These are phyloP conservation scores for Oceanodroma tethys DNA, from an alignment of 2,113 vertebrate genomes.

Conservation along the genomic window DNA sequence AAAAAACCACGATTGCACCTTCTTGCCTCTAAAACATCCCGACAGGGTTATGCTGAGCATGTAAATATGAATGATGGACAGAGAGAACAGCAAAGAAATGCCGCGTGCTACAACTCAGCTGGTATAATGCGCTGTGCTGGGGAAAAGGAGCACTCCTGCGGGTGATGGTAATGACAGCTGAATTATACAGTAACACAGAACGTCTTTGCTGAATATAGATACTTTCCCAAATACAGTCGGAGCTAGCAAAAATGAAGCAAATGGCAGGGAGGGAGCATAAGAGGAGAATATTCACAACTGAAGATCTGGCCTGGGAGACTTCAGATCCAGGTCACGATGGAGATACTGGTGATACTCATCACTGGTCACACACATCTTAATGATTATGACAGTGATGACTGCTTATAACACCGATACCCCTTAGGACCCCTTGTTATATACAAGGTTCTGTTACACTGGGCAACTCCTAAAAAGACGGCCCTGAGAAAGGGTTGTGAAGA, in stretches of 20 bases:
- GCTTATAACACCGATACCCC: neutral
- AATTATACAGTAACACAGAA: neutral
- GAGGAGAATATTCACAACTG: neutral
- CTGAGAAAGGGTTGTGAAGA: neutral
- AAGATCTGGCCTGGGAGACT: neutral
- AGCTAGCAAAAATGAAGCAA: neutral
- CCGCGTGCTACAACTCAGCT: neutral
- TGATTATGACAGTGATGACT: neutral
- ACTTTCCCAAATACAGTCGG: neutral
- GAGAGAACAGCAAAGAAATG: neutral
- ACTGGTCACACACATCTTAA: neutral
- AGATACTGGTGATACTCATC: neutral
- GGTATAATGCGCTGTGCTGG: neutral
- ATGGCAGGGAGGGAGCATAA: neutral
- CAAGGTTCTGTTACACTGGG: neutral
- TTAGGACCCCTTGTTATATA: neutral
- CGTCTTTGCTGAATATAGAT: neutral
- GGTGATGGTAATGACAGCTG: neutral
- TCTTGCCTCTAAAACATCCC: neutral
- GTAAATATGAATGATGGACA: neutral
- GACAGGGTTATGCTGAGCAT: neutral
- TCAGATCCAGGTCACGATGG: neutral
- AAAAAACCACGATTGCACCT: neutral
- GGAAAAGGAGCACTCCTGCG: neutral
- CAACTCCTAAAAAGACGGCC: neutral